Base-by-base conservation (phyloP, 1,140 invertebrate species). In the Polyergus mexicanus region DNA sequence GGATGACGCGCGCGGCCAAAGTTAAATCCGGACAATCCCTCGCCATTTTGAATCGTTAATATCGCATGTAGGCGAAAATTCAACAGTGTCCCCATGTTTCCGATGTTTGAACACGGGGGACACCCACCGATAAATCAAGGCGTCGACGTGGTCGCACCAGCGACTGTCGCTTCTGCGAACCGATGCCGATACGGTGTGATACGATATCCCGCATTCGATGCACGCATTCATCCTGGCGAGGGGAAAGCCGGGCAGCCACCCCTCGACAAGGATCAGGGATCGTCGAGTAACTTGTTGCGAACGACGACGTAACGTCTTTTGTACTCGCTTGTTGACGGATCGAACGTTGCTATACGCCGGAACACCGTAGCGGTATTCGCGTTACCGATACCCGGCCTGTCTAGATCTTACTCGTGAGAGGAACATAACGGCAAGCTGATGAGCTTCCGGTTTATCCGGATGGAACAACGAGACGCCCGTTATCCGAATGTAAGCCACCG, bases 21-120 rank as follows among this genome's bases (percentile, higher is more conserved):
- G 28, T 54, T 35, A 68, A 54, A 66, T 28, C 47, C 47, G 22
- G 41, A n/a, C 44, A 32, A 78, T 44, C 54, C 22, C 60, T 51
- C 47, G 47, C 47, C 11, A n/a, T 88, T 81, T 72, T 47, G 80
- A 66, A 88, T 88, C 41, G 58, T 88, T 87, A 88, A 85, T 65
- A 66, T n/a, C 41, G 51, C 66, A 76, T 54, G n/a, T 51, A 74
- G 54, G 63, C 47, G 69, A 88, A 72, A 84, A 60, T 69, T 69
- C 44, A 51, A 71, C 80, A 77, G 75, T 66, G 86, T 47, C 72
- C 87, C 72, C 87, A 69, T 62, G 72, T 88, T 88, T 77, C 86
- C 86, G 81, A 85, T 84, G 84, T 88, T 88, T 60, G 71, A 76
- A 84, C 80, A 35, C 86, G 78, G 19, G 32, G 35, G 35, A 28